Conservation (phyloP, 1,140 invertebrate species). For the Calephelis virginiensis region DNA sequence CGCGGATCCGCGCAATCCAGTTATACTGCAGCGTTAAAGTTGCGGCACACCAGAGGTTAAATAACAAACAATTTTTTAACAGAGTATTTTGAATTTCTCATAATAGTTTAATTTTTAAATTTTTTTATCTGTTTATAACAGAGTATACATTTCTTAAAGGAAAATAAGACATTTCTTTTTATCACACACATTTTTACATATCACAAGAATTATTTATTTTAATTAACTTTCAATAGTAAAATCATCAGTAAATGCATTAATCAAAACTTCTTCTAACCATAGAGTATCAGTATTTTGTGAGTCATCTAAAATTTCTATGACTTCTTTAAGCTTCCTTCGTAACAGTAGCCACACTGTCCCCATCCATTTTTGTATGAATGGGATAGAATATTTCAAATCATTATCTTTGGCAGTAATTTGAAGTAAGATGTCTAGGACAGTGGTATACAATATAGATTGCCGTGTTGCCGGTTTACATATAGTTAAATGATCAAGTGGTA, state of each 20-base stretch:
- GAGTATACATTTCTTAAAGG: no score
- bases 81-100: no score
- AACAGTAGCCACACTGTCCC: constrained; percentile 33
- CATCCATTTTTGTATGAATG: constrained; percentile 36
- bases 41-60: no score
- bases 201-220: background rate
- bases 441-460: constrained; percentile 71
- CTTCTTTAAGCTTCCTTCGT: constrained; percentile 31
- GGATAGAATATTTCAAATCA: constrained; percentile 39
- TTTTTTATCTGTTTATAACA: no score
- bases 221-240: background rate
- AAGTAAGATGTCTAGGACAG: constrained; percentile 59
- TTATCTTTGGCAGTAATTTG: constrained; percentile 42
- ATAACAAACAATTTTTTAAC: no score
- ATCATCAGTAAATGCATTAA: background rate
- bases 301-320: constrained; percentile 43
- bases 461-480: constrained; percentile 88
- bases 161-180: no score
- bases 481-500: constrained; percentile 86
- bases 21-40: no score
- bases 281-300: constrained; percentile 32
- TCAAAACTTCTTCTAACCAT: constrained; percentile 4
- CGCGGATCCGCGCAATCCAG: no score
- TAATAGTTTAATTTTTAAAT: no score
- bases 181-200: no score